phyloP scores from a whole-genome alignment of 2,797 vertebrate genomes.

The Tachyglossus aculeatus region DNA sequence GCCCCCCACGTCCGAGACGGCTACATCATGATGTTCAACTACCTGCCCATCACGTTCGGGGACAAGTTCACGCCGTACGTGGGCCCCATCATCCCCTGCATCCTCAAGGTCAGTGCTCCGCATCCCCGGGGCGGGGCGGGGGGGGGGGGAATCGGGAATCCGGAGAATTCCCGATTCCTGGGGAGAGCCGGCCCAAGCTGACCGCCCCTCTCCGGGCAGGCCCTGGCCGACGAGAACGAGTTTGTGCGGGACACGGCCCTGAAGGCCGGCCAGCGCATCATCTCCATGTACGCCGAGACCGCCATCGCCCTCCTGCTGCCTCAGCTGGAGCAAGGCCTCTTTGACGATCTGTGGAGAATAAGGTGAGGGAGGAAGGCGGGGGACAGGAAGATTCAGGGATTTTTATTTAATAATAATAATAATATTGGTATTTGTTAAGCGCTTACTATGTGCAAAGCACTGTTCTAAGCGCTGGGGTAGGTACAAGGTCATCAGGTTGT shows the following conservation, averaged over 20 bases:
- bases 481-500: too few species aligned
- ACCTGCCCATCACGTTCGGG: conserved; percentile 96
- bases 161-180: neutral
- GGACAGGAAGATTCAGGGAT: rapidly evolving
- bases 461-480: too few species aligned
- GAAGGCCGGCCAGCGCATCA: conserved; percentile 92
- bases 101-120: conserved; percentile 93
- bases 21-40: conserved; percentile 99
- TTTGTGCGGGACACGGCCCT: conserved; percentile 97
- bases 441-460: too few species aligned
- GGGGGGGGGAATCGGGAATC: neutral
- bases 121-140: neutral
- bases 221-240: conserved; percentile 96
- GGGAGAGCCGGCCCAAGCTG: neutral
- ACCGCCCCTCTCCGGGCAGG: conserved; percentile 71
- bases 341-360: conserved; percentile 97
- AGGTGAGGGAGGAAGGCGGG: conserved; percentile 75
- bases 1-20: conserved; percentile 97
- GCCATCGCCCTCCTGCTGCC: conserved; percentile 94
- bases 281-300: conserved; percentile 97
- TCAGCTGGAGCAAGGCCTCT: conserved; percentile 95
- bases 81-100: conserved; percentile 97
- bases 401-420: too few species aligned
- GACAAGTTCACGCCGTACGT: conserved; percentile 96
- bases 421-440: too few species aligned